Evolutionary conservation across 1,140 invertebrate species (phyloP).

Genomic region (Ladona fulva): DNA sequence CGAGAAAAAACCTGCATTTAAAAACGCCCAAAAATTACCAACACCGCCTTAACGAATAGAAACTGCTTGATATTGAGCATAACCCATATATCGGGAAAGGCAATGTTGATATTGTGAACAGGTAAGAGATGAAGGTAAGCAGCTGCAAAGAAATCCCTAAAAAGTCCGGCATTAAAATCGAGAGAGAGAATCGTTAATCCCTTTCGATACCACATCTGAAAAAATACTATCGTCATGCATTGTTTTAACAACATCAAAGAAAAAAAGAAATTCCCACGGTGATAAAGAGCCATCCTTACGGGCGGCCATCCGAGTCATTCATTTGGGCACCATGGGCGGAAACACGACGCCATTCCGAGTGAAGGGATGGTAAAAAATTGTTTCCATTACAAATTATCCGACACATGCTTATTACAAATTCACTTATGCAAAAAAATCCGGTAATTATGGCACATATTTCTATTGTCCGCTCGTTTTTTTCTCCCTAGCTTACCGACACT

Average conservation of each 20-base stretch:
- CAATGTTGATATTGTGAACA: too few species aligned
- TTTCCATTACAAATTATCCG: constrained; percentile 10
- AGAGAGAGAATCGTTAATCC: neutral
- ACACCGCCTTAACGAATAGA: too few species aligned
- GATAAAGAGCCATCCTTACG: neutral
- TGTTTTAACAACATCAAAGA: neutral
- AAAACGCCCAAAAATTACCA: too few species aligned
- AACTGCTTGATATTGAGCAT: too few species aligned
- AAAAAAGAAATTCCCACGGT: neutral
- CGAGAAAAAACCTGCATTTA: too few species aligned
- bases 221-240: neutral
- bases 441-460: constrained; percentile 10
- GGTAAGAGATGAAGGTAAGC: neutral
- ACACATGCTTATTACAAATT: constrained; percentile 3
- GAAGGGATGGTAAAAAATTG: neutral
- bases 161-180: neutral
- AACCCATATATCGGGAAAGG: too few species aligned
- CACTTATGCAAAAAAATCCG: neutral
- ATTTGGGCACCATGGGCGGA: neutral
- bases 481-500: neutral
- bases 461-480: neutral
- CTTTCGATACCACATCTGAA: neutral
- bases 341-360: neutral
- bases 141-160: neutral
- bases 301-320: neutral